Base-by-base conservation (phyloP, 2,888 invertebrate species). In the Liposcelis brunnea region DNA sequence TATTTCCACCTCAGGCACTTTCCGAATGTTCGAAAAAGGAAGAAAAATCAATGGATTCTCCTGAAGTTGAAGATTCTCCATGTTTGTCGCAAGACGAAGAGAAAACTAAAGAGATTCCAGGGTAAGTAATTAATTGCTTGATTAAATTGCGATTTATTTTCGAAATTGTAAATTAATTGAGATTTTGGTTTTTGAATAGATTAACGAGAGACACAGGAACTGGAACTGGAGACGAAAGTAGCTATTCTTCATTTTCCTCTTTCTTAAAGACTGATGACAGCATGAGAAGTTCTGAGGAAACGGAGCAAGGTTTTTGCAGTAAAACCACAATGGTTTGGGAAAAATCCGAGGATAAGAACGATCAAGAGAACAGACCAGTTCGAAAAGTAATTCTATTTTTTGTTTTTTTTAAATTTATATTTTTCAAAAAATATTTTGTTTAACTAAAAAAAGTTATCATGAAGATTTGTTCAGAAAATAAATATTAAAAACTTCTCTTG, bases 211-310 rank as follows among this genome's bases (percentile, higher is more conserved):
- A 63, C 45, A 35, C 40, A 6, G 40, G 40, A 5, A 40, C 40
- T 3, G 40, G 40, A 6, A 40, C 40, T 5, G 40, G 40, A 12
- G 73, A 72, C 54, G 70, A 67, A 31, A 77, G 77, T 31, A 77
- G 74, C 56, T 72, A 69, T 53, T 79, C 79, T 0, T 77, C 76
- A 53, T 77, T 77, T 58, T 79, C 78, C 0, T 79, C 78, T 1
- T 76, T 78, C 55, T 69, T 78, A 44, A 77, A 74, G 60, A 79
- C 75, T 45, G 56, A 59, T 46, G 56, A 57, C 19, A 59, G 58
- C 45, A 54, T 55, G 55, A 54, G 48, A 44, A 54, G 54, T 36
- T 49, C 42, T 35, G 45, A 48, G 14, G 49, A 49, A 36, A 47
- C 35, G 18, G 34, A 18, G 2, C 43, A 33, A 6, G 42, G 42